phyloP scores from a whole-genome alignment of 2,113 vertebrate genomes.

The Neolamprologus sp. region DNA sequence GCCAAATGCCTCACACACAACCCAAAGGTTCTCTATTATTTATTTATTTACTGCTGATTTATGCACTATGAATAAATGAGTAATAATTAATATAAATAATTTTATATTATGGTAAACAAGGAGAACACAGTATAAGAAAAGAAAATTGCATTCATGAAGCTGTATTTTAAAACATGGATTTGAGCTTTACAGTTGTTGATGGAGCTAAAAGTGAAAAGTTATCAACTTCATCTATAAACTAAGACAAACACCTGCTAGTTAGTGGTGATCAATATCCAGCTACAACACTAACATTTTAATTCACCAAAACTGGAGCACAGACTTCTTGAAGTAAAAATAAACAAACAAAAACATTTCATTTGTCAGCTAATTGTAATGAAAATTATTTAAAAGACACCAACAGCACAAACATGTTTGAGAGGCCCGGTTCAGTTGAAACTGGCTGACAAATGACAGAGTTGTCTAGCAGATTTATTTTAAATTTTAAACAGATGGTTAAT shows the following conservation, averaged over 20 bases:
- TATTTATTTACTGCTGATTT: background rate
- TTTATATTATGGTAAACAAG: background rate
- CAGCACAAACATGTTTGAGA: background rate
- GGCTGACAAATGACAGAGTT: background rate
- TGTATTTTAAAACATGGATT: background rate
- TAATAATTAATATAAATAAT: background rate
- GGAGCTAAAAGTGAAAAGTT: fast-evolving
- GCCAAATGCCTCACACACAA: fast-evolving
- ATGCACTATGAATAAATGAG: background rate
- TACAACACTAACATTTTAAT: background rate
- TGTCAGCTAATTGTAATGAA: background rate
- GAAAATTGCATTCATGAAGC: background rate
- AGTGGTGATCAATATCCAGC: fast-evolving
- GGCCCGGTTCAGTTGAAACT: background rate
- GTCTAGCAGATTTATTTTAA: background rate
- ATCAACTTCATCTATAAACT: background rate
- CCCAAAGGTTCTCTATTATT: background rate
- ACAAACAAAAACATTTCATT: background rate
- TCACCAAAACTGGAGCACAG: background rate
- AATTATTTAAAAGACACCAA: background rate
- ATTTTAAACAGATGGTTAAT: background rate
- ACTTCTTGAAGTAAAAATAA: background rate
- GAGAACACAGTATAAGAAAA: fast-evolving
- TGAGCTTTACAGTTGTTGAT: background rate
- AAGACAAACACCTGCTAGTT: background rate